These are phyloP conservation scores for Saccopteryx leptura DNA, from an alignment of 2,113 vertebrate genomes.

Conservation along the genomic window DNA sequence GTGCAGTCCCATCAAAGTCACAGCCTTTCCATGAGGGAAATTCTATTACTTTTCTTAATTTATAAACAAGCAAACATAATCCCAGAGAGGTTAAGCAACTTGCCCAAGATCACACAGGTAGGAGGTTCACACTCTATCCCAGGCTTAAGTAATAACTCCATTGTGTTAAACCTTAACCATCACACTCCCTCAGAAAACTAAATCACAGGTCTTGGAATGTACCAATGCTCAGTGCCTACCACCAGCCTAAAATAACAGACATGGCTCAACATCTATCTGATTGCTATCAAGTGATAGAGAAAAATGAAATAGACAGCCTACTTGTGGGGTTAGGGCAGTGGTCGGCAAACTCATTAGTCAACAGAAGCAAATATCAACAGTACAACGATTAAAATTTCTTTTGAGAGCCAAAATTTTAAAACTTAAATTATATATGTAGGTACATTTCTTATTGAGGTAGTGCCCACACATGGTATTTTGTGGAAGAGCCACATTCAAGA, in stretches of 20 bases:
- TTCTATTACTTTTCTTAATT: background rate
- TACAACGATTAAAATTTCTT: too few relatives aligned
- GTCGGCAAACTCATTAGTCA: too few relatives aligned
- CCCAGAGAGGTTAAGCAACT: background rate
- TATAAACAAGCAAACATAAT: background rate
- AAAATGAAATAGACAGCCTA: background rate
- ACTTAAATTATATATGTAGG: too few relatives aligned
- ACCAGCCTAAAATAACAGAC: constrained; percentile 7
- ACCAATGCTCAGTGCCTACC: background rate
- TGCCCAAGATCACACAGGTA: background rate
- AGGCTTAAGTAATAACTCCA: constrained; percentile 30
- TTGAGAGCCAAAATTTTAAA: too few relatives aligned
- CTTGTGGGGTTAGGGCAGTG: background rate
- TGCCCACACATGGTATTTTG: too few relatives aligned
- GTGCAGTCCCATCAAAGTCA: background rate
- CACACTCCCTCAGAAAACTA: background rate
- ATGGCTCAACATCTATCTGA: background rate
- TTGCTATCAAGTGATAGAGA: background rate
- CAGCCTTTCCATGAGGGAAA: background rate
- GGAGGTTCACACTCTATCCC: background rate
- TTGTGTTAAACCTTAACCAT: background rate
- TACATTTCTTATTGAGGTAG: too few relatives aligned
- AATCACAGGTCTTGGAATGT: background rate
- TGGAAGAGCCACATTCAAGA: too few relatives aligned
- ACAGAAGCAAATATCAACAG: too few relatives aligned